Base-by-base conservation (phyloP, 64 coral and sea anemone species). In the Actinia equina region DNA sequence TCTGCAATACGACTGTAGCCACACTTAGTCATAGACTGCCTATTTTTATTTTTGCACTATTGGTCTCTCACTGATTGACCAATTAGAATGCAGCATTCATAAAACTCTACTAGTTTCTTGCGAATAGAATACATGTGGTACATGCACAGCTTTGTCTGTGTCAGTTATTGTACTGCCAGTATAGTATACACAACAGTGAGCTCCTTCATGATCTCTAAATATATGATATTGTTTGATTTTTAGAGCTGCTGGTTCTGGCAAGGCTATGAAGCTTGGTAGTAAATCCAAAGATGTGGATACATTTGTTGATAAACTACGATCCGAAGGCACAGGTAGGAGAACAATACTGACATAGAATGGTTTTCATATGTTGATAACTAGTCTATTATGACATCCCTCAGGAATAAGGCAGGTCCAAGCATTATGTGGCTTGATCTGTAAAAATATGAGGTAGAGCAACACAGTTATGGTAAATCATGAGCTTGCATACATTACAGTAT, bases 211-310 rank as follows among this genome's bases (percentile, higher is more conserved):
- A 65, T 65, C 62, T 65, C 0, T 41, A 1, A 71, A 14, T 37
- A 26, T 71, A 41, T 8, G 42, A 11, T n/a, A n/a, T n/a, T 74
- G 26, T 26, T 71, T 74, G 8, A 74, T 74, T 5, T 74, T 3
- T 74, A 74, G 69, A 95, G 89, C 93, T 52, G 77, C 81, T 85
- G 97, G 97, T 51, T 95, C 78, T 88, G 93, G 93, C 44, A 99
- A 99, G 83, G 97, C 97, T 43, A 99, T 99, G 97, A 99, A 99
- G 30, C 88, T 99, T 71, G 97, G 97, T 8, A 99, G 97, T 80
- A 99, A 95, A 93, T 80, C 92, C 18, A 99, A 99, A 92, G 97
- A 99, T 91, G 91, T 99, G 30, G 97, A 99, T 54, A 80, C 59
- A 71, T 99, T 99, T 93, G 97, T 99, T 61, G 88, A 99, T 53